Percentiles rank a stretch among this genome's conserved stretches.
These are phyloP conservation scores for Tipula helvola DNA, from an alignment of 2,888 invertebrate genomes.

Conservation along the genomic window DNA sequence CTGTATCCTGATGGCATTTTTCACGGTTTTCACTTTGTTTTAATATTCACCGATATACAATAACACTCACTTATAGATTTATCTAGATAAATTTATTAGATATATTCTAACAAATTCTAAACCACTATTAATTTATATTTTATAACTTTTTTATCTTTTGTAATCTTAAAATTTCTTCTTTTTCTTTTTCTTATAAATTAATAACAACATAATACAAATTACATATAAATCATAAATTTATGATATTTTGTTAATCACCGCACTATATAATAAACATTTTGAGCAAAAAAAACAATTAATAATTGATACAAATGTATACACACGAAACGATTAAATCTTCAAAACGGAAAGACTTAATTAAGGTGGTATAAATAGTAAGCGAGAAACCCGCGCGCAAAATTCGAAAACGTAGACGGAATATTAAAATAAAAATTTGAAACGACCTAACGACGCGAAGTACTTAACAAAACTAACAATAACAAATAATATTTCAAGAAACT, in stretches of 20 bases:
- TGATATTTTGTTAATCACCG: neutral
- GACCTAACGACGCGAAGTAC: neutral
- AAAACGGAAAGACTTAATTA: neutral
- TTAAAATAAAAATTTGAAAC: neutral
- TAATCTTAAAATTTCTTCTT: neutral
- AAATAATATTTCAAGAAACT: neutral
- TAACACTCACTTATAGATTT: neutral
- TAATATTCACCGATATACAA: neutral
- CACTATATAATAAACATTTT: neutral
- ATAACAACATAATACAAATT: neutral
- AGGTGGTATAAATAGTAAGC: neutral
- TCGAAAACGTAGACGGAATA: neutral
- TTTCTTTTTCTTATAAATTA: neutral
- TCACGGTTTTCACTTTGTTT: neutral
- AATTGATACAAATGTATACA: neutral
- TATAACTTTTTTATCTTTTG: neutral
- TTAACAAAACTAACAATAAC: slow-evolving; percentile 4
- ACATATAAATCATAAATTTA: neutral
- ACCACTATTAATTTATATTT: neutral
- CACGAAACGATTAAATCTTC: neutral
- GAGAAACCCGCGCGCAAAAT: neutral
- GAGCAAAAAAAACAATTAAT: neutral
- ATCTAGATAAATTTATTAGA: neutral
- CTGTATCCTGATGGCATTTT: slow-evolving; percentile 9
- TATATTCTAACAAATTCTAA: neutral